These are phyloP conservation scores for Eupithecia centaureata DNA, from an alignment of 2,888 invertebrate species.

Conservation along the genomic window DNA sequence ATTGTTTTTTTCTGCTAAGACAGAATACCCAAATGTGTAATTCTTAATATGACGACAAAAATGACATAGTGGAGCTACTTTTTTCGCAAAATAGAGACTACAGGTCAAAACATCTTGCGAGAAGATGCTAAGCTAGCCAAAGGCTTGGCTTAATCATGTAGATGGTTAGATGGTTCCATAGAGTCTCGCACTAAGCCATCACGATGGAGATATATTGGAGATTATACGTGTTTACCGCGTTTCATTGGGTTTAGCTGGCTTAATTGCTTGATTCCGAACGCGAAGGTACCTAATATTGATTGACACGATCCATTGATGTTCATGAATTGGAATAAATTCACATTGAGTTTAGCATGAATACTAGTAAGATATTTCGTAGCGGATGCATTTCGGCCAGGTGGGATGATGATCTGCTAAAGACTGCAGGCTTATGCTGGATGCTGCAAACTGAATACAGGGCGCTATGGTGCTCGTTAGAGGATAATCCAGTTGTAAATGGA, in stretches of 20 bases:
- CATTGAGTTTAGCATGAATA: not conserved
- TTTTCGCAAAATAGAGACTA: too few species aligned
- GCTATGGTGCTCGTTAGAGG: too few species aligned
- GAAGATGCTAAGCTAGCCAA: not conserved
- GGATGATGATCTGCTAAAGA: too few species aligned
- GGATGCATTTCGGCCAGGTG: too few species aligned
- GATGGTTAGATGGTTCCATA: not conserved
- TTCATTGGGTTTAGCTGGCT: constrained; percentile 10
- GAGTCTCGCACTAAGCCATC: constrained; percentile 4
- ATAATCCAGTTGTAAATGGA: too few species aligned
- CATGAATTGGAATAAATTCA: not conserved
- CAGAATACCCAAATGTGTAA: too few species aligned
- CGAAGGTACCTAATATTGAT: not conserved
- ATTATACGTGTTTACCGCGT: constrained; percentile 21
- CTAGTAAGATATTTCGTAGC: not conserved
- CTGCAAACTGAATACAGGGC: too few species aligned
- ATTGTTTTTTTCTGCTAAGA: too few species aligned
- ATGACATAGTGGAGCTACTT: too few species aligned
- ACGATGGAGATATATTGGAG: constrained; percentile 2
- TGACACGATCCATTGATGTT: not conserved
- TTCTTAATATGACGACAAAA: too few species aligned
- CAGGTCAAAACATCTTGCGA: not conserved
- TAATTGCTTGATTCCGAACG: constrained; percentile 1
- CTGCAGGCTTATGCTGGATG: too few species aligned
- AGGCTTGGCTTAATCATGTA: not conserved